Conservation (phyloP, 2,113 vertebrate species). For the Tragelaphus strepsiceros region DNA sequence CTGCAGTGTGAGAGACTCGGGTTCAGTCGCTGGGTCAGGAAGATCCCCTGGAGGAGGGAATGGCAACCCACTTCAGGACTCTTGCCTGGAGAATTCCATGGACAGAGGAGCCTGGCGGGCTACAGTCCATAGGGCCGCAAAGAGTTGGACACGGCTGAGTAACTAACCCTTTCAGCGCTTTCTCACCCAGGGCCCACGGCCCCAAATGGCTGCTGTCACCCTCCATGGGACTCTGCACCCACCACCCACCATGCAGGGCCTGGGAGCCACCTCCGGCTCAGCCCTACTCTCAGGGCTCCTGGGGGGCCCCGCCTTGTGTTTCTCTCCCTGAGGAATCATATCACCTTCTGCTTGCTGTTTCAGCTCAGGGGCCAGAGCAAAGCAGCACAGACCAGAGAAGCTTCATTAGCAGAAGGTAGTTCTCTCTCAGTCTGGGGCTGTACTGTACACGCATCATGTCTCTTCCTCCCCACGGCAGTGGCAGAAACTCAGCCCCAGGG, state of each 20-base stretch:
- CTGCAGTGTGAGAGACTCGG: rapidly evolving
- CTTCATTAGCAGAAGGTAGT: rapidly evolving
- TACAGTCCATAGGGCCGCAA: rapidly evolving
- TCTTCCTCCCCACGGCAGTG: rapidly evolving
- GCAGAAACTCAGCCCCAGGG: not conserved
- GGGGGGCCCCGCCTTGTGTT: rapidly evolving
- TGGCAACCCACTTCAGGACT: not conserved
- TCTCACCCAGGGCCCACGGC: not conserved
- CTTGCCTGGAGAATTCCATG: not conserved
- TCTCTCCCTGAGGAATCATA: not conserved
- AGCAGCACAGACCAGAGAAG: rapidly evolving
- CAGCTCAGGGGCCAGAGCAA: no score
- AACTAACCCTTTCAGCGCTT: rapidly evolving
- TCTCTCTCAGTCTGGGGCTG: rapidly evolving
- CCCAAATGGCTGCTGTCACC: not conserved
- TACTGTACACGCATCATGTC: rapidly evolving
- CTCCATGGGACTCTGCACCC: rapidly evolving
- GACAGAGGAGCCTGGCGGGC: not conserved
- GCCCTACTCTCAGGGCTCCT: not conserved
- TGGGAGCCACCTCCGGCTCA: not conserved
- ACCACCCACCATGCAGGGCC: not conserved
- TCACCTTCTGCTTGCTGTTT: rapidly evolving
- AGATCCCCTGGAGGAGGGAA: not conserved
- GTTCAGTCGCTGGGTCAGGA: not conserved
- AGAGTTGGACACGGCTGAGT: not conserved